Percentiles rank a stretch among this genome's conserved stretches.
These are phyloP conservation scores for Pelvicachromis taeniatus DNA, from an alignment of 2,113 vertebrate species.

Conservation along the genomic window DNA sequence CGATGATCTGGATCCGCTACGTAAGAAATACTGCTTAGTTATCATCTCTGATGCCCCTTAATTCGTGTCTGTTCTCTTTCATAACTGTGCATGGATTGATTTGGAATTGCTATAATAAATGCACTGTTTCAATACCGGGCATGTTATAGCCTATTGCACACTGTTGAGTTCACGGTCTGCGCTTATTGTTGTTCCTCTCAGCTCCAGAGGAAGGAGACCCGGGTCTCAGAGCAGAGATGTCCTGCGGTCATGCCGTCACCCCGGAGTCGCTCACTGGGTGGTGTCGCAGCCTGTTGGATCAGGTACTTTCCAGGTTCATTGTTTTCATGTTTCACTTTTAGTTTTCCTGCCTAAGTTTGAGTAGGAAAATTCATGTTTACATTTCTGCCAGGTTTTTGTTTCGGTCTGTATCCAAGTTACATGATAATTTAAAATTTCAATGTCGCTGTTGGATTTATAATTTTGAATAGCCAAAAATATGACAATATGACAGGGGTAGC, in stretches of 20 bases:
- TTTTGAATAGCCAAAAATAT: too few relatives aligned
- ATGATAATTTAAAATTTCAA: too few relatives aligned
- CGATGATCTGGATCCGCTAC: constrained; percentile 48
- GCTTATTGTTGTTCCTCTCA: neutral
- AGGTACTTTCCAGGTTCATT: constrained; percentile 35
- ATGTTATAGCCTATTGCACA: accelerated
- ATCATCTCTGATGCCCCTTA: accelerated
- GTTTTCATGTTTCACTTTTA: too few relatives aligned
- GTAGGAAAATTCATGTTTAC: too few relatives aligned
- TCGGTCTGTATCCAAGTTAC: too few relatives aligned
- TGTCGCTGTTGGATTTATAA: too few relatives aligned
- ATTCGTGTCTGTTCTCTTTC: neutral
- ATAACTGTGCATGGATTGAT: neutral
- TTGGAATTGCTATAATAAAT: accelerated
- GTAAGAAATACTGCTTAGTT: neutral
- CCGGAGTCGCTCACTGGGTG: constrained; percentile 68
- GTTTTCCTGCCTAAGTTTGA: too few relatives aligned
- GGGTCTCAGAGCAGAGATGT: constrained; percentile 65
- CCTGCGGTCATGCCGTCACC: constrained; percentile 73
- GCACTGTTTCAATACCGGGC: accelerated
- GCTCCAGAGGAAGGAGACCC: constrained; percentile 54
- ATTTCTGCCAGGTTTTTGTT: too few relatives aligned
- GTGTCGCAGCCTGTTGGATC: constrained; percentile 71
- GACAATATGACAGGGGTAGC: too few relatives aligned
- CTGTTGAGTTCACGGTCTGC: neutral